Conservation (phyloP, 2,113 vertebrate genomes). For the Lota lota region DNA sequence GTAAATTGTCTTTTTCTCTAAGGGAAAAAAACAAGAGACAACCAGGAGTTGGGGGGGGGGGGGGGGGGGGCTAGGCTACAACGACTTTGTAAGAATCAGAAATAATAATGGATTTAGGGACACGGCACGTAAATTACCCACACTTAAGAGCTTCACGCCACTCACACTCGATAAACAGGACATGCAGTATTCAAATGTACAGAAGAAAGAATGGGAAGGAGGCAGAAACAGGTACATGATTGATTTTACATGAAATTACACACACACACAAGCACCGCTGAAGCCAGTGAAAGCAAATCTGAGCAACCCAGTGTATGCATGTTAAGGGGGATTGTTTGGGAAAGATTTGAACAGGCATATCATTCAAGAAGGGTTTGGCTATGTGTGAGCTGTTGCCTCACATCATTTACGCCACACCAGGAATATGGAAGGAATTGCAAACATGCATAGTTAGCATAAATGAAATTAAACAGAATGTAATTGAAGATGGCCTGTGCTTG, state of each 20-base stretch:
- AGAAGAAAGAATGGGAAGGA: slow-evolving; percentile 18
- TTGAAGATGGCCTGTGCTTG: slow-evolving; percentile 17
- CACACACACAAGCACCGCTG: slow-evolving; percentile 26
- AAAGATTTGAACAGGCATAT: too few relatives aligned
- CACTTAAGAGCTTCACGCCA: slow-evolving; percentile 7
- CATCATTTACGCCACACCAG: slow-evolving; percentile 24
- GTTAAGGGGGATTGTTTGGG: too few relatives aligned
- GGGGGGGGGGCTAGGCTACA: background rate
- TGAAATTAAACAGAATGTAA: slow-evolving; percentile 25
- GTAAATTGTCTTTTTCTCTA: background rate
- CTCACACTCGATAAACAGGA: slow-evolving; percentile 15
- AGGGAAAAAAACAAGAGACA: background rate
- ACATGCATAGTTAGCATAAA: slow-evolving; percentile 38
- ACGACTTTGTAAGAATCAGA: slow-evolving; percentile 9
- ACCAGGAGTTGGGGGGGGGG: background rate
- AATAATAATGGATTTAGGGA: slow-evolving; percentile 6
- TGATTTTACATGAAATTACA: background rate
- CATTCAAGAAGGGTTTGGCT: too few relatives aligned
- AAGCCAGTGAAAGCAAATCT: too few relatives aligned
- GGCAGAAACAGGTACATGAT: slow-evolving; percentile 24
- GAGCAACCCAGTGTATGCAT: slow-evolving; percentile 21
- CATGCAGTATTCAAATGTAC: slow-evolving; percentile 27
- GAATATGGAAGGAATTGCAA: slow-evolving; percentile 14
- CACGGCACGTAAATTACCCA: slow-evolving; percentile 13
- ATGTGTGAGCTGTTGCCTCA: slow-evolving; percentile 18